Base-by-base conservation (phyloP, 2,888 invertebrate genomes). In the Chrysodeixis includens region DNA sequence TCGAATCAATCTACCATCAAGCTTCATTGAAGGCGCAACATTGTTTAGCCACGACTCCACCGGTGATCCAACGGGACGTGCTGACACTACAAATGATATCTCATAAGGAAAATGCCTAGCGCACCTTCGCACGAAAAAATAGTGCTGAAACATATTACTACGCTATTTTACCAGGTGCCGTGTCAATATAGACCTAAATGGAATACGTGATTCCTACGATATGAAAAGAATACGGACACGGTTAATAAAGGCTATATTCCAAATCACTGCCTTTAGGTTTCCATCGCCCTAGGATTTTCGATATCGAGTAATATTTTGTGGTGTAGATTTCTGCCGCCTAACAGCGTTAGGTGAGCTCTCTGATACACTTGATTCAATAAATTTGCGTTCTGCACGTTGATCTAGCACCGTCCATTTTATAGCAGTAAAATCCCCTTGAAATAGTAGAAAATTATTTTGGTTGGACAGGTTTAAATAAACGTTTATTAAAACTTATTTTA, bases 151-250 rank as follows among this genome's bases (percentile, higher is more conserved):
- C 30, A 66, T 44, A 53, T 58, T 49, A 72, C 26, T 53, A 53
- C 26, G 46, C 61, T 69, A 69, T 59, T 52, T 65, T 49, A 65
- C 22, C 9, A 49, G 20, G 8, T 32, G 44, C 20, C 12, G 44
- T 49, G 65, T 52, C 69, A 51, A 61, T 52, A 57, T 26, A 18
- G 10, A 49, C n/a, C 20, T 51, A 46, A 64, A 61, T 56, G 53
- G 56, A 62, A 69, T 70, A 66, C 70, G 59, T 69, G 51, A 16
- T 58, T 53, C 20, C 18, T 16, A 26, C 20, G 22, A 35, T 53
- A 68, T 58, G 30, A 61, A 56, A 57, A 40, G 22, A 63, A 14
- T 32, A 18, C 9, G 1, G 26, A 32, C 10, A 16, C 46, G 26
- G 8, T 16, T 44, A n/a, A 16, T 44, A 6, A 44, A 44, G 44